These are phyloP conservation scores for Oreochromis grahami DNA, from an alignment of 2,797 vertebrate genomes.

Conservation along the genomic window DNA sequence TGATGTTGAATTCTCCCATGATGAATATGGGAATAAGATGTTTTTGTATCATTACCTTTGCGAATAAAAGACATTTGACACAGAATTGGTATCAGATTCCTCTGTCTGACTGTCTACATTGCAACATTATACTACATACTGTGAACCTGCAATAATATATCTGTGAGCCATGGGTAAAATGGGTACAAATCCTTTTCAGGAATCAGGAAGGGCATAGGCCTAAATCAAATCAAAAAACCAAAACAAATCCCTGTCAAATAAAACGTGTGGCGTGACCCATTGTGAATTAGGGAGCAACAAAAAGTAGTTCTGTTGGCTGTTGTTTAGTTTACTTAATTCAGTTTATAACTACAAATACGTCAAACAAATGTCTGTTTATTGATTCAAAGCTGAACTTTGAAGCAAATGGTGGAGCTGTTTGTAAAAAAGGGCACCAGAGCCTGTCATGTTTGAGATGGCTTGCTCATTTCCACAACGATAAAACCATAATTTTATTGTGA, in stretches of 20 bases:
- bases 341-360: neutral
- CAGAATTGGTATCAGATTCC: neutral
- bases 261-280: neutral
- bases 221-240: neutral
- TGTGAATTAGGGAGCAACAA: neutral
- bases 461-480: neutral
- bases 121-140: constrained; percentile 32
- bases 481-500: neutral
- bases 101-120: constrained; percentile 55
- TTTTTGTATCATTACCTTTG: constrained; percentile 2
- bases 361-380: neutral
- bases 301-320: neutral
- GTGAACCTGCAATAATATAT: neutral
- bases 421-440: neutral
- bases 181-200: neutral
- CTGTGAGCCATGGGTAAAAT: neutral
- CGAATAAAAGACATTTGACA: constrained; percentile 5
- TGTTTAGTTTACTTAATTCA: neutral
- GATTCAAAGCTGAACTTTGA: neutral
- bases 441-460: neutral
- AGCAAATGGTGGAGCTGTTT: neutral
- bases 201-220: neutral
- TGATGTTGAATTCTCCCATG: neutral
- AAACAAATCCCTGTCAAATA: neutral
- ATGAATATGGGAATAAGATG: neutral